Base-by-base conservation (phyloP, 2,113 vertebrate genomes). In the Hippocampus abdominalis region DNA sequence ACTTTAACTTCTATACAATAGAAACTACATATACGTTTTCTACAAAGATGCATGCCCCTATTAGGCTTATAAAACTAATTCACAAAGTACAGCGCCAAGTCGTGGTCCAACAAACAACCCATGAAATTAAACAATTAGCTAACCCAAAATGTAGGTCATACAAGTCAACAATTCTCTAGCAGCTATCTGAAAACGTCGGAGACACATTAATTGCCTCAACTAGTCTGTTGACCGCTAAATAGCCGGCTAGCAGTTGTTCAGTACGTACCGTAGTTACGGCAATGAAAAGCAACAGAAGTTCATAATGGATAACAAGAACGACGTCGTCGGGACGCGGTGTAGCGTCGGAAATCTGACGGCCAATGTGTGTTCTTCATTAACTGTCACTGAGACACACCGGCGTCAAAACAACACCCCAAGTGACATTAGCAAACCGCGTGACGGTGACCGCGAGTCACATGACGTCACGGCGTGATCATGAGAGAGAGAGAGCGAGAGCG, bases 181-280 rank as follows among this genome's bases (percentile, higher is more conserved):
- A 32, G 12, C 5, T 2, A 15, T 59, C 4, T 20, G 16, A 32
- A 32, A 32, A 6, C 57, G 7, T 9, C 27, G 15, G 32, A 20
- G 29, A n/a, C 13, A 46, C 12, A 42, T 64, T 13, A 8, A 32
- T 42, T 44, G 62, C 18, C 60, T 64, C 20, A 21, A 23, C 62
- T 64, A 40, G 40, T 23, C 13, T 64, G 62, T 64, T 64, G 62
- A 64, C n/a, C 44, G 18, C 36, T 63, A 23, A 8, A 13, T 8
- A 18, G 36, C 36, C 13, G 40, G 61, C 20, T 32, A 32, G 27
- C 57, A 8, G 16, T 32, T 15, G 15, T 32, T 8, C 18, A 60
- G 13, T 60, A 60, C 57, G 27, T 29, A 60, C 57, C 57, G 57
- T 32, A 60, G 29, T 60, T 60, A 60, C 27, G 57, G 18, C 54